Base-by-base conservation (phyloP, 2,888 invertebrate genomes). In the Noctua janthina region DNA sequence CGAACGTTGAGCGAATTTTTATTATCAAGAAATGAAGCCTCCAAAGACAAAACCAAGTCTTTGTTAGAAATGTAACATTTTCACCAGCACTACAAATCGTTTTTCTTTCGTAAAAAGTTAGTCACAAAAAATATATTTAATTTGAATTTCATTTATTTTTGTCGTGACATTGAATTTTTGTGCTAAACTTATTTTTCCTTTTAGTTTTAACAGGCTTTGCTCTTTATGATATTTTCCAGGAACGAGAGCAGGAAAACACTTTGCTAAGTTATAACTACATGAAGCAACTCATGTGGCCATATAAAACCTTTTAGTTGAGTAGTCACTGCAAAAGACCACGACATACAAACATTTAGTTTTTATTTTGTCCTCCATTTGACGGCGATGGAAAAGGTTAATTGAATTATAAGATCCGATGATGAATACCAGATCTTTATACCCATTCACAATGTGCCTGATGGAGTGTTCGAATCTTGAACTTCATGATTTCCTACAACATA, bases 261-360 rank as follows among this genome's bases (percentile, higher is more conserved):
- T 71, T 39, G 82, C 74, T 71, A 74, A 75, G 39, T 66, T 70
- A 29, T 54, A 74, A 69, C 29, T 29, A 29, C 29, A 29, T 29
- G 29, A 29, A 29, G 29, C 29, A 29, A 29, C 56, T 17, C 35
- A 54, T 62, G 66, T 70, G 76, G 46, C 46, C n/a, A 35, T 83
- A 67, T 54, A 67, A 82, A 83, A 83, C 82, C 83, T 82, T 82
- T 82, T 83, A 86, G 87, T 39, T 20, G 71, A 82, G 56, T 82
- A 67, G 29, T 8, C 29, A 20, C n/a, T 39, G 13, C 67, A 62
- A 59, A 68, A 51, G 8, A 35, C 5, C 46, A 39, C n/a, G 43
- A 59, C 39, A 75, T n/a, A 29, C n/a, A 11, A 39, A 54, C n/a
- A 46, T 59, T 74, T 59, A 51, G 3, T 64, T n/a, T 59, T n/a